Evolutionary conservation across 23 tunicate species (phyloP), one percentile per base, ranked within the genome.

Genomic region (Corella eumyota): DNA sequence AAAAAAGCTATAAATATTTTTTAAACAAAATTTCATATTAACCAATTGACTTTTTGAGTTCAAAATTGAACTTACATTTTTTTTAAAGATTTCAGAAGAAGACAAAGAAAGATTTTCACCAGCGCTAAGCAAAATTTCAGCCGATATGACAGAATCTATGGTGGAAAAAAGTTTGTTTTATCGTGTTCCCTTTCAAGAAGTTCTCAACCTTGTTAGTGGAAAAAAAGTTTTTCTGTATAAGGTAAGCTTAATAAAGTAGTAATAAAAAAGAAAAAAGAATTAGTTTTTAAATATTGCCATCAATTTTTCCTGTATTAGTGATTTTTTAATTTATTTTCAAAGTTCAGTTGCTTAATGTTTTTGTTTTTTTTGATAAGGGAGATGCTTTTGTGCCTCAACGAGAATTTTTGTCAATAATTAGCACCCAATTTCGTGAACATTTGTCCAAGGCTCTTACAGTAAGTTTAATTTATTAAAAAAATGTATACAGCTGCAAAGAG

Each of bases 301-400:
- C n/a, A n/a, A n/a, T n/a, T n/a, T n/a, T n/a, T n/a, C n/a, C n/a
- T n/a, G n/a, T n/a, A n/a, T n/a, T n/a, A n/a, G n/a, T n/a, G n/a
- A n/a, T n/a, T n/a, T n/a, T n/a, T n/a, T n/a, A n/a, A n/a, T n/a
- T n/a, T n/a, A n/a, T n/a, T n/a, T n/a, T n/a, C n/a, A n/a, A n/a
- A n/a, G n/a, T n/a, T n/a, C n/a, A n/a, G n/a, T n/a, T n/a, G n/a
- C n/a, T n/a, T n/a, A n/a, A n/a, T n/a, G n/a, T n/a, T n/a, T n/a
- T n/a, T n/a, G n/a, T n/a, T n/a, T n/a, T n/a, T n/a, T n/a, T n/a
- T n/a, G n/a, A n/a, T n/a, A 67, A 75, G 70, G 94, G 94, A 6
- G 73, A 74, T 75, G 81, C 84, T 7, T 84, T 77, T 75, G 94
- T 86, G 11, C 85, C 95, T 3, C 95, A 86, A 37, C 64, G 67